phyloP scores from a whole-genome alignment of 2,113 vertebrate genomes.

The Psilopsiagon aymara region DNA sequence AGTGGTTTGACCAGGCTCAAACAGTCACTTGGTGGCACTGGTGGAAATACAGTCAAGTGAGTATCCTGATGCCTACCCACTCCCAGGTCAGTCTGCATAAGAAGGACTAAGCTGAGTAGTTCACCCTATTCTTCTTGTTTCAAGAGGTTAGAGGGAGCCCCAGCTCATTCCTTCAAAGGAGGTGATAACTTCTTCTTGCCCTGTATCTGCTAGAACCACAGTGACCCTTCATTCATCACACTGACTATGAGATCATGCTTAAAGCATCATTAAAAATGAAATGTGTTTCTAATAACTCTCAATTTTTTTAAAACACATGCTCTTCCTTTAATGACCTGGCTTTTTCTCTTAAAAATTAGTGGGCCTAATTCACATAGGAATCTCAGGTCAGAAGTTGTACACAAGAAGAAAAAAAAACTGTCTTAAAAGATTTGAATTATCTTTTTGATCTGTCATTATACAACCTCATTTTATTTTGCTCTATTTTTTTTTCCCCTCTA shows the following conservation, averaged over 20 bases:
- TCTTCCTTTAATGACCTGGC: not conserved
- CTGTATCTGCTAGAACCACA: not conserved
- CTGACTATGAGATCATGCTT: not conserved
- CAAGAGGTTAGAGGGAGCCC: not conserved
- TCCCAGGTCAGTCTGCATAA: not conserved
- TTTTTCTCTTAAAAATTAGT: not conserved
- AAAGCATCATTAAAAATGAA: not conserved
- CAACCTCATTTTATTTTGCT: conserved; percentile 23
- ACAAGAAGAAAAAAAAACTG: not conserved
- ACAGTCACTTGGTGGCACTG: not conserved
- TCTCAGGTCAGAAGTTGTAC: not conserved
- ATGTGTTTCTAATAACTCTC: not conserved
- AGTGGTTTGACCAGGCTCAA: not conserved
- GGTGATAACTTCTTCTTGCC: not conserved
- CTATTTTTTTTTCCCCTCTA: not conserved
- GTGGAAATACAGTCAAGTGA: not conserved
- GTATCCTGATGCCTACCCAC: not conserved
- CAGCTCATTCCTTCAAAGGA: not conserved
- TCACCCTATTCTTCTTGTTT: not conserved
- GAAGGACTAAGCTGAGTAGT: not conserved
- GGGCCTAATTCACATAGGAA: not conserved
- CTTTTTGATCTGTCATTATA: conserved; percentile 38
- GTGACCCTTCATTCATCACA: not conserved
- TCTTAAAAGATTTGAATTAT: not conserved
- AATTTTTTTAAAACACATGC: not conserved